These are phyloP conservation scores for Gorsachius goisagi DNA, from an alignment of 2,113 vertebrate species.

Conservation along the genomic window DNA sequence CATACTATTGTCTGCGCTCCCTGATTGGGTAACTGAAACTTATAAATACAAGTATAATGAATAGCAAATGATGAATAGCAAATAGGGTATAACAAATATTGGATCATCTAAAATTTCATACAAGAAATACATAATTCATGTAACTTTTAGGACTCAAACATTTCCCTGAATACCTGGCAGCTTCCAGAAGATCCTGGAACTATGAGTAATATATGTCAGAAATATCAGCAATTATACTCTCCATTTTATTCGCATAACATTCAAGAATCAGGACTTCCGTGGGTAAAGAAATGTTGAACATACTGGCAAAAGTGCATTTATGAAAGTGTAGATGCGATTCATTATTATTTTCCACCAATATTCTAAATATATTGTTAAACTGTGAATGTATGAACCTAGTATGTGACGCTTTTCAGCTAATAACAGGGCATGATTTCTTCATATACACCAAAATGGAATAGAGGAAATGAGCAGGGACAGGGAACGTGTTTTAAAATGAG, in stretches of 20 bases:
- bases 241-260: background rate
- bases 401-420: background rate
- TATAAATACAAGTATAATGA: conserved; percentile 53
- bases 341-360: background rate
- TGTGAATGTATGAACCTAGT: background rate
- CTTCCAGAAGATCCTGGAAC: background rate
- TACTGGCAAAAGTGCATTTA: background rate
- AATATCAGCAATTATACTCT: background rate
- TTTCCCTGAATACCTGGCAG: conserved; percentile 11
- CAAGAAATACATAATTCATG: conserved; percentile 58
- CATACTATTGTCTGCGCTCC: conserved; percentile 39
- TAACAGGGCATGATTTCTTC: background rate
- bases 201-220: background rate
- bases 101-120: conserved; percentile 15
- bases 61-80: conserved; percentile 57
- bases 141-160: conserved; percentile 5
- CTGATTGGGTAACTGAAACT: conserved; percentile 40
- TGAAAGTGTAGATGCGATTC: background rate
- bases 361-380: background rate
- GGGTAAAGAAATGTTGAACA: background rate
- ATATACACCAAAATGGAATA: background rate
- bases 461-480: background rate
- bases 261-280: background rate
- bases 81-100: conserved; percentile 47
- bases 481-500: background rate